A percentile compares a stretch with the other conserved stretches of the same genome.
Conservation (phyloP, 2,113 vertebrate genomes). For the Chaetops frenatus region DNA sequence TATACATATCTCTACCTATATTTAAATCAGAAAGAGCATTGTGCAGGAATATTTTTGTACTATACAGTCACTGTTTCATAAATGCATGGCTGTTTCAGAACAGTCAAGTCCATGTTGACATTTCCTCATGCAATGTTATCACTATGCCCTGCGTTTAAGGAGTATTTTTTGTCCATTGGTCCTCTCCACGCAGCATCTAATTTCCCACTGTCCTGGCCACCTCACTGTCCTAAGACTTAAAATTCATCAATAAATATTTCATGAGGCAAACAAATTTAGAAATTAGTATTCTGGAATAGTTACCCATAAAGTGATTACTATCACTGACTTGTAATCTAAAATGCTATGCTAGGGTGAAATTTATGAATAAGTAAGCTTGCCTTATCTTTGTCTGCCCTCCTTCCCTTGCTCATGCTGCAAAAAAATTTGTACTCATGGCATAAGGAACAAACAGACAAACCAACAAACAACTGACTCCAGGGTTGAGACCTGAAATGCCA, state of each 20-base stretch:
- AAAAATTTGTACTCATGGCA: not conserved
- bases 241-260: not conserved
- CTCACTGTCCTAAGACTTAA: not conserved
- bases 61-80: not conserved
- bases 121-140: not conserved
- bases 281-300: slow-evolving; percentile 1
- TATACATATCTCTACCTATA: not conserved
- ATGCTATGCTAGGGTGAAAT: not conserved
- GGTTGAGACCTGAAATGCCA: not conserved
- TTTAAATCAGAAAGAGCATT: not conserved
- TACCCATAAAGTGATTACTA: slow-evolving; percentile 12
- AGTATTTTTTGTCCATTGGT: not conserved
- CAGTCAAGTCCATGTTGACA: not conserved
- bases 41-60: not conserved
- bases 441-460: not conserved
- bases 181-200: not conserved
- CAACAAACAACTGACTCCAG: not conserved
- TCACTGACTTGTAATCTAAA: slow-evolving; percentile 10
- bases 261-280: not conserved
- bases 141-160: not conserved
- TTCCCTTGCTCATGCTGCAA: not conserved
- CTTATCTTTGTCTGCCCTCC: not conserved
- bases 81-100: not conserved
- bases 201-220: not conserved
- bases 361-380: slow-evolving; percentile 27